Evolutionary conservation across 2,888 invertebrate species (phyloP), one percentile per base, ranked within the genome.

Genomic region (Leucophenga montana): DNA sequence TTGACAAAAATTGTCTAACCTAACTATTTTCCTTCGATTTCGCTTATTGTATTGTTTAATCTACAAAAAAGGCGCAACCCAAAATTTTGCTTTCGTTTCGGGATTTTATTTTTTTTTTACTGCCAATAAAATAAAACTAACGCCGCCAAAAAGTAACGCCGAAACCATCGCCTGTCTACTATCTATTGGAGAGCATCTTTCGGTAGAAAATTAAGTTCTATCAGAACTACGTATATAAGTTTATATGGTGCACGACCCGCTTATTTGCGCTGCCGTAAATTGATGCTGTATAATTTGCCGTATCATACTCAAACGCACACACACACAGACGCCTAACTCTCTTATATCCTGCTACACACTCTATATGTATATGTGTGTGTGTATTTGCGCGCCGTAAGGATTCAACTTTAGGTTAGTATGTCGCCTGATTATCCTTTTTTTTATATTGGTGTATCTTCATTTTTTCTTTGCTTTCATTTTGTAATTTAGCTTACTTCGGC

Each of bases 391-490:
- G 83, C 74, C 71, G 75, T 71, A 74, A 72, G 75, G 73, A 75
- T 76, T 59, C 67, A 77, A 81, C 83, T 81, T 83, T 82, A 84
- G 81, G 81, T 82, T 84, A 82, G 81, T 82, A 84, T 79, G 73
- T 75, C 68, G 71, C 68, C 11, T 22, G 54, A 20, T 61, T 61
- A 53, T 53, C 33, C 33, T 66, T 33, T 66, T 53, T 27, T 39
- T 27, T 54, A 18, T 54, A 18, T 20, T 20, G 16, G 18, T 50
- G 54, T 62, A 13, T 39, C 44, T 39, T 39, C 39, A 39, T 39
- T 27, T 16, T 61, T 61, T 64, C 8, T 44, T 46, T 71, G 70
- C 61, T 75, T 74, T 82, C 73, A 62, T 71, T 70, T 66, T 75
- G 62, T 16, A n/a, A 44, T n/a, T 61, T 31, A n/a, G 48, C 48